Conservation (phyloP, 2,797 vertebrate species). For the Phataginus tricuspis region DNA sequence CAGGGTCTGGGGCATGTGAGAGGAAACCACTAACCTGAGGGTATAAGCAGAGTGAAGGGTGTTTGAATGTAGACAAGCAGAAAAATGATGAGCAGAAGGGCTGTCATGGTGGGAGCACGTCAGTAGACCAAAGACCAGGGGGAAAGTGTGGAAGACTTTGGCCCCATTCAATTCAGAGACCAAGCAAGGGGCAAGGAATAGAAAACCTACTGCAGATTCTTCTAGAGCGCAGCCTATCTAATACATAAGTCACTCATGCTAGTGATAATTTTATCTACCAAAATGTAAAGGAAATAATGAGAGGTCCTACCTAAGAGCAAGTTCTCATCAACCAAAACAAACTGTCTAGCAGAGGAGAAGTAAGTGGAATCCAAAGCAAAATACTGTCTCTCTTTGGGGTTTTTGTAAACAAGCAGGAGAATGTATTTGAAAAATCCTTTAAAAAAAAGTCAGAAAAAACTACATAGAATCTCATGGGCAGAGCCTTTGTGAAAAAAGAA, state of each 20-base stretch:
- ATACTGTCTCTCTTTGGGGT: background rate
- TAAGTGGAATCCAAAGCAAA: background rate
- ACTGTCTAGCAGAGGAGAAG: background rate
- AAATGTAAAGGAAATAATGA: background rate
- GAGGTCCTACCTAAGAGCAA: background rate
- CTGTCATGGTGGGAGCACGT: accelerated
- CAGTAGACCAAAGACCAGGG: background rate
- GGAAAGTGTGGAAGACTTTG: background rate
- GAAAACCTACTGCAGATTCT: background rate
- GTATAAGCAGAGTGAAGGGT: background rate
- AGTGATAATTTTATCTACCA: background rate
- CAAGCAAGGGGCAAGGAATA: too few species aligned
- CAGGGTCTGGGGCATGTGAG: background rate
- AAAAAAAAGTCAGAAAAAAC: background rate
- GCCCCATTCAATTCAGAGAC: background rate
- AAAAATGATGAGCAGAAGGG: background rate
- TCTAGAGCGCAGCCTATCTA: background rate
- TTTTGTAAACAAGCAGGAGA: background rate
- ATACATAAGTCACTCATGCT: background rate
- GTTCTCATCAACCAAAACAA: background rate
- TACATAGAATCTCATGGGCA: background rate
- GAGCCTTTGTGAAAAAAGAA: background rate
- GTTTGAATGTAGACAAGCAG: background rate
- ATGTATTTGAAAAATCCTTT: background rate
- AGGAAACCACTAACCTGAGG: background rate